Evolutionary conservation across 1,140 invertebrate genomes (phyloP), one percentile per base, ranked within the genome.

Genomic region (Cryptotermes secundus): DNA sequence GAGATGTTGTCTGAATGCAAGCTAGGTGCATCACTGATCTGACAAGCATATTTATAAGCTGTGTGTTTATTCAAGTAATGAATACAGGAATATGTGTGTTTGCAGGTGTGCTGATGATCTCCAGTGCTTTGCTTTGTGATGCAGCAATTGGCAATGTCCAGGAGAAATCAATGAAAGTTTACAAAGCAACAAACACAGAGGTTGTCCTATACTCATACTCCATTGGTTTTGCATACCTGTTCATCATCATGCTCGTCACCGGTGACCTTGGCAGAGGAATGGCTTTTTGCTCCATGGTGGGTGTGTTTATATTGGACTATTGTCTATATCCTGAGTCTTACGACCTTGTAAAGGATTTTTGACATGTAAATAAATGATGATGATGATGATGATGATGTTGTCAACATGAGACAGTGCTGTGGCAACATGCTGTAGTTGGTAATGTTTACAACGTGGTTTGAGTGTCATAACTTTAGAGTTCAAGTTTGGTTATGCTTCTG

Each of bases 101-200:
- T 88, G 10, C 85, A 93, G 93, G 97, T 81, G 94, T 99, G 9
- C 87, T 95, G 10, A 95, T 99, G 91, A 99, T 99, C 90, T 95
- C 92, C 80, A 93, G 92, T 86, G 97, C 98, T 1, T 89, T 99
- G 59, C 89, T 97, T 19, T 98, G 97, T 88, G 98, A 99, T 92
- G 97, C 97, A 3, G 92, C 95, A 42, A 99, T 99, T 87, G 97
- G 97, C 65, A 99, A 99, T 92, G 95, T 99, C 6, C 97, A 99
- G 91, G 98, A 99, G 89, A 98, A 98, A 90, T 94, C 94, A 0
- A 97, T 99, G 94, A 96, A 96, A 87, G 92, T 93, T 85, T 92
- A 95, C 88, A 92, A 94, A 86, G 96, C 96, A 7, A 92, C 93
- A 1, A 98, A 97, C 91, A 95, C 95, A 85, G 97, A 99, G 93